A percentile compares a stretch with the other conserved stretches of the same genome.
Evolutionary conservation across 2,113 vertebrate genomes (phyloP).

Genomic region (Lethenteron camtschaticum): DNA sequence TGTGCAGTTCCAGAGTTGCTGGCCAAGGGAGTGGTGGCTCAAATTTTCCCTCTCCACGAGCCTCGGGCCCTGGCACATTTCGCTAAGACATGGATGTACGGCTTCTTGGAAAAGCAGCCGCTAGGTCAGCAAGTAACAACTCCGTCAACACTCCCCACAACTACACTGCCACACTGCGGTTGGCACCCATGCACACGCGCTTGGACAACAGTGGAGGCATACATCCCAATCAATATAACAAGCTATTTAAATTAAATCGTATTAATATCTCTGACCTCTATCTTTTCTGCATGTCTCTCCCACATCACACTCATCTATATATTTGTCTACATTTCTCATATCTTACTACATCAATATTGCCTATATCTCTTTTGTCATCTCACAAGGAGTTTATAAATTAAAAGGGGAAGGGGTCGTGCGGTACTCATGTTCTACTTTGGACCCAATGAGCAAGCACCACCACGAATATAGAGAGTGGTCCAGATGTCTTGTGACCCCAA

Average conservation of each 20-base stretch:
- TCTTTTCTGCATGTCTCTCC: neutral
- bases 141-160: neutral
- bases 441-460: too few species aligned
- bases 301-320: neutral
- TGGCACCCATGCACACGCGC: neutral
- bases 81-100: slow-evolving; percentile 94
- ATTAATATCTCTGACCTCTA: neutral
- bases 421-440: too few species aligned
- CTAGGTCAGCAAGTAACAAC: slow-evolving; percentile 27
- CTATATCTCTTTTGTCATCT: too few species aligned
- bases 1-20: slow-evolving; percentile 58
- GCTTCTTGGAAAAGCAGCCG: slow-evolving; percentile 74
- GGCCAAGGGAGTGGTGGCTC: slow-evolving; percentile 67
- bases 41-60: slow-evolving; percentile 78
- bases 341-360: too few species aligned
- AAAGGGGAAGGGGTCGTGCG: too few species aligned
- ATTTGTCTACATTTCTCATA: neutral
- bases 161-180: neutral
- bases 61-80: slow-evolving; percentile 73
- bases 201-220: neutral
- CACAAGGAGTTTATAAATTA: too few species aligned
- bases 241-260: neutral
- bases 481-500: too few species aligned
- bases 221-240: neutral
- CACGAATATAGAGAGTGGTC: too few species aligned